These are phyloP conservation scores for Episyrphus balteatus DNA, from an alignment of 1,140 invertebrate genomes.

Conservation along the genomic window DNA sequence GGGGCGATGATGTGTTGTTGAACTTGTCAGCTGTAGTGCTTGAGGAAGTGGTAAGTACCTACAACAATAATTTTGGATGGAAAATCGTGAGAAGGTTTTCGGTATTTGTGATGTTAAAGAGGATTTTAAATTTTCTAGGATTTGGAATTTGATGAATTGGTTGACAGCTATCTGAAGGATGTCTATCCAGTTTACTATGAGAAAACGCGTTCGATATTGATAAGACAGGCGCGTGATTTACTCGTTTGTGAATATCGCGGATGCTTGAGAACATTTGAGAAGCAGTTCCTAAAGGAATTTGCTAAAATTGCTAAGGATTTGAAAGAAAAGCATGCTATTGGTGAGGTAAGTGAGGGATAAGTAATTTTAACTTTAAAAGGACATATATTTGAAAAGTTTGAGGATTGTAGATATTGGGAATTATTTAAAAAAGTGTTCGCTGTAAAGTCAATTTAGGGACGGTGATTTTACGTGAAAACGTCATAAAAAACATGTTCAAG, in stretches of 20 bases:
- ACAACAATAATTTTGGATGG: too few species aligned
- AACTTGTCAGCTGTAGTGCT: too few species aligned
- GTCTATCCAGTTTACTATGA: slow-evolving; percentile 46
- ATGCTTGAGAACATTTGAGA: slow-evolving; percentile 48
- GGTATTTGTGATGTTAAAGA: background rate
- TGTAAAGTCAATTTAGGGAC: too few species aligned
- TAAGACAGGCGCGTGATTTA: slow-evolving; percentile 54
- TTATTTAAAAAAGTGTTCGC: too few species aligned
- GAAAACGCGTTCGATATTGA: slow-evolving; percentile 46
- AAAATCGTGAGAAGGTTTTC: too few species aligned
- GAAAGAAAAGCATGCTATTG: slow-evolving; percentile 31
- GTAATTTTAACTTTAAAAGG: too few species aligned
- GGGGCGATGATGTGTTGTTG: too few species aligned
- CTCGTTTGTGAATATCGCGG: slow-evolving; percentile 53
- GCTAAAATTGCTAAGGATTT: slow-evolving; percentile 42
- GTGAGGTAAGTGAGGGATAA: slow-evolving; percentile 27
- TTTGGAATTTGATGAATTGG: slow-evolving; percentile 44
- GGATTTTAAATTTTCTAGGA: slow-evolving; percentile 11
- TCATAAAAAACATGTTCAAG: too few species aligned
- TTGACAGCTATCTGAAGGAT: slow-evolving; percentile 49
- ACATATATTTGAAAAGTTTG: too few species aligned
- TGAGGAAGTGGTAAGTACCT: too few species aligned
- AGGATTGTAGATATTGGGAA: too few species aligned
- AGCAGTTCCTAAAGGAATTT: slow-evolving; percentile 51
- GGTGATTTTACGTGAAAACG: too few species aligned